Base-by-base conservation (phyloP, 2,888 invertebrate genomes). In the Epinotia ramella region DNA sequence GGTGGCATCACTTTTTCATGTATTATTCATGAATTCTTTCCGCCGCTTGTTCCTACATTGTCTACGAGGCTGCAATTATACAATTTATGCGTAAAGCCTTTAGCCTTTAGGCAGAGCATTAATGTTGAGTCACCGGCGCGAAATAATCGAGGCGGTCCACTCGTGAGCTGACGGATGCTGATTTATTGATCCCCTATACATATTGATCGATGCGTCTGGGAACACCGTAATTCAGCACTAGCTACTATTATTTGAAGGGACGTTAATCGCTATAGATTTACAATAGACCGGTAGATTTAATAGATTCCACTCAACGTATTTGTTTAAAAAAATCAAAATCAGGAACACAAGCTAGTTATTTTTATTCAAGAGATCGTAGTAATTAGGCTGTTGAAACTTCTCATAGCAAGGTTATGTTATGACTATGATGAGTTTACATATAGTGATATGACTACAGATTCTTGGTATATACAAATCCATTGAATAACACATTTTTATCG, bases 1-100 rank as follows among this genome's bases (percentile, higher is more conserved):
- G 84, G 81, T 84, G 83, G 83, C 85, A 88, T 89, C 85, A 84
- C 79, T 89, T 89, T 90, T 88, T 87, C 84, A 90, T 92, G 90
- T 86, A 86, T 94, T 91, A 94, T 94, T 92, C 91, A 94, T 91
- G 83, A 81, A 82, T 82, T 84, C 76, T 82, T 84, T 76, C 84
- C 85, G 86, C 85, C 88, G 89, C 87, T 90, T 91, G 90, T 91
- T 90, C 87, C 88, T 87, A 88, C 87, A 92, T 92, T 92, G 92
- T 93, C 91, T 92, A 92, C 90, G 88, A 87, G 87, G 88, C 87
- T 87, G 89, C 89, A 93, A 93, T 93, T 92, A 93, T 88, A 85
- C 90, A 88, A 92, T 91, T 90, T 93, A 92, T 93, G 88, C 89
- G 87, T 88, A 82, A 87, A 87, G 88, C 89, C 93, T 93, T 90